Conservation (phyloP, 2,888 invertebrate genomes). For the Toxonevra muliebris region DNA sequence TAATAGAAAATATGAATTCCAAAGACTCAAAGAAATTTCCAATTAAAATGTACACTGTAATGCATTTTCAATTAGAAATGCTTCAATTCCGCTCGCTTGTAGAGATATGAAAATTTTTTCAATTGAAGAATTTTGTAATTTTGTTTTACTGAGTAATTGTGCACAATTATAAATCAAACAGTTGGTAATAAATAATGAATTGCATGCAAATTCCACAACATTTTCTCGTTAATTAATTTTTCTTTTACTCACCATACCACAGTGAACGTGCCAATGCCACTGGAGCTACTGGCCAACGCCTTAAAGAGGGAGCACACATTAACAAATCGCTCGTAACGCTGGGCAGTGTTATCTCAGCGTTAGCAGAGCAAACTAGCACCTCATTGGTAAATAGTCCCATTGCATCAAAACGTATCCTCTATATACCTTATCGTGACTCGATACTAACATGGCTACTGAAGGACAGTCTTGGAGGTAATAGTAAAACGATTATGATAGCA, state of each 20-base stretch:
- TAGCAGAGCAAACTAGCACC: constrained; percentile 73
- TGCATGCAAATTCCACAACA: constrained; percentile 19
- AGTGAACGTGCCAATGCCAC: constrained; percentile 90
- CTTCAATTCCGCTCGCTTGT: no score
- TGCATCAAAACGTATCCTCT: constrained; percentile 68
- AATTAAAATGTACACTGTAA: no score
- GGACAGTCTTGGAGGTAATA: constrained; percentile 89
- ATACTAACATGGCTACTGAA: constrained; percentile 89
- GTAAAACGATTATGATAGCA: constrained; percentile 92
- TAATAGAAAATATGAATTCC: no score
- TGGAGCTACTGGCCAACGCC: constrained; percentile 88
- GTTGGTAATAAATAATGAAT: no score
- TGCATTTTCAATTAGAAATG: no score
- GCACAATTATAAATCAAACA: no score
- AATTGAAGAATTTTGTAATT: no score
- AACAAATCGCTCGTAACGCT: constrained; percentile 90
- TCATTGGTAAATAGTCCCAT: constrained; percentile 29
- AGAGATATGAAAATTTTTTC: no score
- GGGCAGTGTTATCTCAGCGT: constrained; percentile 86
- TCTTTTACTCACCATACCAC: constrained; percentile 31
- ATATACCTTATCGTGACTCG: constrained; percentile 89
- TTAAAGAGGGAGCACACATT: constrained; percentile 91
- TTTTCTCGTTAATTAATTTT: neutral
- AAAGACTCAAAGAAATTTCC: no score
- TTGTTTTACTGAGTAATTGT: no score